These are phyloP conservation scores for Bombus affinis DNA, from an alignment of 1,140 invertebrate genomes.

Conservation along the genomic window DNA sequence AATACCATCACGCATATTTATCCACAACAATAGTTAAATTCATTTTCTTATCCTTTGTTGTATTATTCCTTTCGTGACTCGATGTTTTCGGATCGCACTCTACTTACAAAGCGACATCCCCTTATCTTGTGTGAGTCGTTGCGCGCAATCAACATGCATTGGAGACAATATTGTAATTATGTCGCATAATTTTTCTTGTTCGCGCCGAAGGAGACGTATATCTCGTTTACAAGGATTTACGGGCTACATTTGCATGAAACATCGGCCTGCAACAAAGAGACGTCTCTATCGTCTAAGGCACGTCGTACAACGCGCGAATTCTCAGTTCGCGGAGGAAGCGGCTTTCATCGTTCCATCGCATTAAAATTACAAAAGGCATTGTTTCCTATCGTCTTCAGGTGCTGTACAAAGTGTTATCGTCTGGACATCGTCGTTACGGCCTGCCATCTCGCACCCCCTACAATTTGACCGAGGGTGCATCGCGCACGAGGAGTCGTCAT, in stretches of 20 bases:
- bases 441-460: constrained; percentile 76
- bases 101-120: neutral
- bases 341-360: constrained; percentile 10
- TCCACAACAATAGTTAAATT: too few species aligned
- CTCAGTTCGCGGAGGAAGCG: neutral
- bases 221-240: constrained; percentile 17
- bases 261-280: neutral
- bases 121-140: neutral
- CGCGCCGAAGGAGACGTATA: neutral
- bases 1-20: too few species aligned
- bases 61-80: too few species aligned
- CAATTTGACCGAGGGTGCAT: constrained; percentile 73
- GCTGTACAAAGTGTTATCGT: constrained; percentile 77
- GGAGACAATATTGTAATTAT: constrained; percentile 1
- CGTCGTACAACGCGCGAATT: neutral
- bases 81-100: too few species aligned
- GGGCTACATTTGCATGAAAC: constrained; percentile 19
- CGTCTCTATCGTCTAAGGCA: neutral
- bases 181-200: neutral
- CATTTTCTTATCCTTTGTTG: too few species aligned
- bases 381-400: constrained; percentile 68
- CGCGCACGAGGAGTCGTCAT: constrained; percentile 76
- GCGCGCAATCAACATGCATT: neutral
- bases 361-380: constrained; percentile 49
- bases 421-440: constrained; percentile 72